Evolutionary conservation across 2,888 invertebrate species (phyloP).

Genomic region (Ferrisia virgata): DNA sequence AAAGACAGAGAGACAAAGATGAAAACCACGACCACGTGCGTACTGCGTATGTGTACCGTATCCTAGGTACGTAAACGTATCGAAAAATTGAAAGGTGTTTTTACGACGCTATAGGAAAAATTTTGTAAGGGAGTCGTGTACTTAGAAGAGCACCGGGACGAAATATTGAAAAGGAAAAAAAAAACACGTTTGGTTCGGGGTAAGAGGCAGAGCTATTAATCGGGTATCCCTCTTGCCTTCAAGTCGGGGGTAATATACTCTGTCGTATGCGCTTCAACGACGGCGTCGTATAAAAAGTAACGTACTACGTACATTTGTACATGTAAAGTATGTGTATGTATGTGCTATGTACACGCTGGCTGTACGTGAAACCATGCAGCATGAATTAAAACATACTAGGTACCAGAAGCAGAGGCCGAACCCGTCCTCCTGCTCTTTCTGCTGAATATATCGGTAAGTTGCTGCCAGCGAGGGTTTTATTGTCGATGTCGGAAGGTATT

Average conservation of each 20-base stretch:
- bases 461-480: conserved; percentile 19
- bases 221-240: not conserved
- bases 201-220: conserved; percentile 31
- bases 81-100: conserved; percentile 43
- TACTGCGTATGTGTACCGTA: too few species aligned
- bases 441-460: not conserved
- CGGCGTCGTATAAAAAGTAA: conserved; percentile 42
- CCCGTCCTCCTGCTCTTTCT: not conserved
- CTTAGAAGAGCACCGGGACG: conserved; percentile 20
- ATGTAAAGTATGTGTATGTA: too few species aligned
- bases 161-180: conserved; percentile 34
- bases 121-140: conserved; percentile 34
- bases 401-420: not conserved
- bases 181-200: conserved; percentile 31
- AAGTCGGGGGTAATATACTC: not conserved
- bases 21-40: conserved; percentile 32
- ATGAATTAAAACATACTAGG: conserved; percentile 38
- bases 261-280: not conserved
- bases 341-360: too few species aligned
- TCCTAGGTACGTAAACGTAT: too few species aligned
- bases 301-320: too few species aligned
- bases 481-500: conserved; percentile 33
- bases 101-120: conserved; percentile 31
- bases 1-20: too few species aligned
- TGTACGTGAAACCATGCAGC: conserved; percentile 41